These are phyloP conservation scores for Aplysia californica DNA, from an alignment of 1,140 invertebrate species.

Conservation along the genomic window DNA sequence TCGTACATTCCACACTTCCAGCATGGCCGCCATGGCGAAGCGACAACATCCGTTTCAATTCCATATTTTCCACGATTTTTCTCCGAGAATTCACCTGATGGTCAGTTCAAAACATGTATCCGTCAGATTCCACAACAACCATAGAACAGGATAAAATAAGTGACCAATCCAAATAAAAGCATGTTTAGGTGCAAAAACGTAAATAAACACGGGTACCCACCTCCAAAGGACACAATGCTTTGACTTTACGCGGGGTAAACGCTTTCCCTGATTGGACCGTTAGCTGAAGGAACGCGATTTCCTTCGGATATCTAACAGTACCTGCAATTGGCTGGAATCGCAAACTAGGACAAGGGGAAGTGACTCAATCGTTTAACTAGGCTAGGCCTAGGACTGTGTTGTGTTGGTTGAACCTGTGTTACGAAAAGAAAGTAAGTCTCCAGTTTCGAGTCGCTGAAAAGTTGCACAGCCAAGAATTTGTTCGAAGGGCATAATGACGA, in stretches of 20 bases:
- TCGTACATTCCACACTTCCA: not conserved
- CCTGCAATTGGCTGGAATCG: conserved; percentile 7
- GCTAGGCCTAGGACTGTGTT: too few relatives aligned
- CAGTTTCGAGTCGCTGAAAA: too few relatives aligned
- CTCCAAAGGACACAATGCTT: conserved; percentile 52
- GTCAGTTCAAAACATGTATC: not conserved
- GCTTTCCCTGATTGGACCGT: conserved; percentile 45
- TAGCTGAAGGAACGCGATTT: conserved; percentile 12
- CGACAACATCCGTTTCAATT: not conserved
- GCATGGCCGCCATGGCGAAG: conserved; percentile 25
- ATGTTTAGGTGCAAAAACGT: not conserved
- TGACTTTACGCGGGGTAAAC: conserved; percentile 56
- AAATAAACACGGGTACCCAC: conserved; percentile 38
- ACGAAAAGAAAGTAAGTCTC: too few relatives aligned
- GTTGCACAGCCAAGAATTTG: too few relatives aligned
- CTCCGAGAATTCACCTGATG: not conserved
- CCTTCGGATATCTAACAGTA: conserved; percentile 23
- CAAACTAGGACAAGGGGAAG: too few relatives aligned
- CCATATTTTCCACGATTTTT: conserved; percentile 18
- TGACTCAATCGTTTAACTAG: too few relatives aligned
- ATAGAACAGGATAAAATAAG: conserved; percentile 8
- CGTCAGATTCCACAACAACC: not conserved
- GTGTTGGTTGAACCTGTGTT: too few relatives aligned
- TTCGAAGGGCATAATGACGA: too few relatives aligned
- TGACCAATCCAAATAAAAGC: not conserved